Percentiles rank a stretch among this genome's conserved stretches.
Evolutionary conservation across 2,888 invertebrate species (phyloP).

Genomic region (Scaptomyza flava): DNA sequence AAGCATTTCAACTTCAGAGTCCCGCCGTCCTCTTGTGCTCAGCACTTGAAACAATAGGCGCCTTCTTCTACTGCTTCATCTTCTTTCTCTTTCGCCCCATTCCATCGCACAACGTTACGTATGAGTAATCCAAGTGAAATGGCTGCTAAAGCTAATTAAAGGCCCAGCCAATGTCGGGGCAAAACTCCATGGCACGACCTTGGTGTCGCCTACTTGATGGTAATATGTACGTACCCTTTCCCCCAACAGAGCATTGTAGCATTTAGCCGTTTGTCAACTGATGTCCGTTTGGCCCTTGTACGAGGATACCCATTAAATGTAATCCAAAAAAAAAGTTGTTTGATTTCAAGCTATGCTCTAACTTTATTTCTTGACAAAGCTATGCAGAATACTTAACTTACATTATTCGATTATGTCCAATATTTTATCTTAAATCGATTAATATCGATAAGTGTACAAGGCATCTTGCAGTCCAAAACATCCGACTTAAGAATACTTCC

Average conservation of each 20-base stretch:
- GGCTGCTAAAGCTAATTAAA: slow-evolving; percentile 67
- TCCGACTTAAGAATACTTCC: neutral
- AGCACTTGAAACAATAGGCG: slow-evolving; percentile 54
- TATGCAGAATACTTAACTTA: neutral
- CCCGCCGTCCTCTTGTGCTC: neutral
- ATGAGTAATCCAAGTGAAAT: slow-evolving; percentile 64
- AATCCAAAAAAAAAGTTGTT: neutral
- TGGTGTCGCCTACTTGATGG: slow-evolving; percentile 46
- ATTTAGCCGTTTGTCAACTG: slow-evolving; percentile 49
- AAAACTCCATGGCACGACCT: slow-evolving; percentile 57
- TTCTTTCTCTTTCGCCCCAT: slow-evolving; percentile 1
- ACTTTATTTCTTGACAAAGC: no score
- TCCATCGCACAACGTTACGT: slow-evolving; percentile 50
- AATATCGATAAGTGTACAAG: neutral
- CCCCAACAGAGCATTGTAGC: slow-evolving; percentile 3
- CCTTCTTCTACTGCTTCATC: neutral
- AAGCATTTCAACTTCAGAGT: slow-evolving; percentile 12
- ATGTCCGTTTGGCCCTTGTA: slow-evolving; percentile 25
- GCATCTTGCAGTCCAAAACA: neutral
- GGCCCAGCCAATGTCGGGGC: slow-evolving; percentile 54
- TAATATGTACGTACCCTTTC: slow-evolving; percentile 5
- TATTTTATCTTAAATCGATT: neutral
- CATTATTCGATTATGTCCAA: neutral
- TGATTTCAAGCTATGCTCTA: neutral
- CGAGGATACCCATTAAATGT: slow-evolving; percentile 8